Base-by-base conservation (phyloP, 2,888 invertebrate genomes). In the Drosophila recens region DNA sequence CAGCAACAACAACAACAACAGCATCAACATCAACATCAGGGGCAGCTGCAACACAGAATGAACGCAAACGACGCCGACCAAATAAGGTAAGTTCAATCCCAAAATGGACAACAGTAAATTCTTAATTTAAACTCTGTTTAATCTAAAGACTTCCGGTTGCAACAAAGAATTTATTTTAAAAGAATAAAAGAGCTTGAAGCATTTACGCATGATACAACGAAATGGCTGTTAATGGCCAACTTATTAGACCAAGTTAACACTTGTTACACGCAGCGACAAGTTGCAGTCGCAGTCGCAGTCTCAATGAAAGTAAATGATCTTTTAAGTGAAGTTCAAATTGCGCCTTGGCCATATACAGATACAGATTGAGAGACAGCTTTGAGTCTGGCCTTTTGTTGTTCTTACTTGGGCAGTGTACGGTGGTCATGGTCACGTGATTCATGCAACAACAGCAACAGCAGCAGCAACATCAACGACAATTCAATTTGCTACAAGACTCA, bases 21-120 rank as follows among this genome's bases (percentile, higher is more conserved):
- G 8, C 90, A 51, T 8, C 17, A 65, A 20, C 90, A 51, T 6
- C 94, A 49, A 11, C 90, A 51, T 6, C 20, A 56, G 38, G 61
- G 59, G 52, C 84, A 59, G 49, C 69, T 51, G 67, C 72, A 59
- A 57, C 42, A 17, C 52, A 69, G 9, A 83, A 77, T 84, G 96
- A 96, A 92, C 94, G 96, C 73, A 97, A 91, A 96, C 96, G 90
- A 58, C 80, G 86, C 10, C 75, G 73, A 56, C 72, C 71, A 89
- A 93, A 93, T 75, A 93, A 93, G 93, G 93, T 93, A 74, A 75
- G 82, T 73, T 49, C 30, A 57, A 17, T n/a, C 45, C 42, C 10
- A 45, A 36, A 67, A 51, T 40, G 52, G 54, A 48, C 23, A n/a
- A 46, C 10, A 27, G 59, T 13, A 30, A 38, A 49, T 42, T 11